These are phyloP conservation scores for Drosophila differens DNA, from an alignment of 2,888 invertebrate genomes.

Conservation along the genomic window DNA sequence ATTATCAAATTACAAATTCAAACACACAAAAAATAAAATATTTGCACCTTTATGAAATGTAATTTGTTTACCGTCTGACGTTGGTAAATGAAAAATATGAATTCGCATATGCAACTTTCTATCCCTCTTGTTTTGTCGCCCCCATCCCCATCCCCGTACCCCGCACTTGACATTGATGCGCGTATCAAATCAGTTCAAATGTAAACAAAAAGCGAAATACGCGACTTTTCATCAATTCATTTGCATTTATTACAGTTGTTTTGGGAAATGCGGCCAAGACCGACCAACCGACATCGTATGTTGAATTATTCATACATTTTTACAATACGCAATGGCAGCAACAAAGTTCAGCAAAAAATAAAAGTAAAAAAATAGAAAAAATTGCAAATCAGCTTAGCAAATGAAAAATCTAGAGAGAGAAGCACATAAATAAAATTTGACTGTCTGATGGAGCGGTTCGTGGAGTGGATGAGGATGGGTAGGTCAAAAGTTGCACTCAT, in stretches of 20 bases:
- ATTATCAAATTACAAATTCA: constrained; percentile 11
- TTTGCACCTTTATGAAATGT: neutral
- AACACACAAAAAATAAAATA: constrained; percentile 5
- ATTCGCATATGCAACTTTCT: constrained; percentile 18
- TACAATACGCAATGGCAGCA: constrained; percentile 27
- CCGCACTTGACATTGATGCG: constrained; percentile 62
- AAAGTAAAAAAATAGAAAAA: constrained; percentile 25
- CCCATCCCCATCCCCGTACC: neutral
- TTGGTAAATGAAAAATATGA: constrained; percentile 11
- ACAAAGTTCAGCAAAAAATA: constrained; percentile 39
- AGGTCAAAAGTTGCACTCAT: constrained; percentile 75
- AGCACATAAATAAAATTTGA: constrained; percentile 54
- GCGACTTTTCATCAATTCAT: constrained; percentile 72
- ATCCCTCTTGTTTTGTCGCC: neutral
- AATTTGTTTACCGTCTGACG: constrained; percentile 14
- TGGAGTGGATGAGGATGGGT: neutral
- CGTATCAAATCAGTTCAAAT: constrained; percentile 56
- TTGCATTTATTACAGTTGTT: constrained; percentile 66
- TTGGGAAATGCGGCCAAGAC: constrained; percentile 43
- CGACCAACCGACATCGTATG: constrained; percentile 48
- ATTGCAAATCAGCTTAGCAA: constrained; percentile 74
- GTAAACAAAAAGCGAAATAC: constrained; percentile 66
- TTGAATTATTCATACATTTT: constrained; percentile 75
- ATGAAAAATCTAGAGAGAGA: constrained; percentile 66
- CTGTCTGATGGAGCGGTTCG: constrained; percentile 14